Base-by-base conservation (phyloP, 2,113 vertebrate genomes). In the human (Homo sapiens) region DNA sequence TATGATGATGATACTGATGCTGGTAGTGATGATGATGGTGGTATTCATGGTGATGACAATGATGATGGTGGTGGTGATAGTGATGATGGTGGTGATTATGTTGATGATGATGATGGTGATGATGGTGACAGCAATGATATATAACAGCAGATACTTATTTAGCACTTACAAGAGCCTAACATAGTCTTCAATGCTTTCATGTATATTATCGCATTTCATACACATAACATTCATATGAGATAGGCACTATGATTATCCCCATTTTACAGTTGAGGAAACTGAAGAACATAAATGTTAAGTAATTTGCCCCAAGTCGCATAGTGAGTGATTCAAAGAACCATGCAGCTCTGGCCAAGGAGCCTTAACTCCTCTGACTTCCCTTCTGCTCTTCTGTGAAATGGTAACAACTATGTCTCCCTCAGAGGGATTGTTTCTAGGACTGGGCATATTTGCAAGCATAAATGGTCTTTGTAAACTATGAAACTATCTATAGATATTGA, bases 61-160 rank as follows among this genome's bases (percentile, higher is more conserved):
- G 50, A 22, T 45, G 20, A 8, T 7, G 10, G 6, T 57, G 22
- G 12, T 18, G 2, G 32, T 52, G 27, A 10, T 9, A 30, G 9
- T 30, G 32, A 30, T 14, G 25, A 6, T 17, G 32, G 23, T 9
- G 4, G n/a, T 30, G 14, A 6, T 30, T 25, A 7, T 2, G 14
- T 8, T 1, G 10, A 23, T 27, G 43, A 7, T 22, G 14, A 4
- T 8, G 68, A n/a, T 32, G 25, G 4, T 0, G 3, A 59, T 7
- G 13, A n/a, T 32, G 25, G 4, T 1, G 7, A 59, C 5, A 6
- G 11, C 40, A 16, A 8, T 27, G 59, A 27, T 22, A 48, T 17
- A 23, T 30, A 20, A 43, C 6, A 82, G 66, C n/a, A 64, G 57
- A 48, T 48, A 35, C 16, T 30, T 66, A 80, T 3, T 70, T 30